Base-by-base conservation (phyloP, 2,888 invertebrate genomes). In the Parelbella ahira region DNA sequence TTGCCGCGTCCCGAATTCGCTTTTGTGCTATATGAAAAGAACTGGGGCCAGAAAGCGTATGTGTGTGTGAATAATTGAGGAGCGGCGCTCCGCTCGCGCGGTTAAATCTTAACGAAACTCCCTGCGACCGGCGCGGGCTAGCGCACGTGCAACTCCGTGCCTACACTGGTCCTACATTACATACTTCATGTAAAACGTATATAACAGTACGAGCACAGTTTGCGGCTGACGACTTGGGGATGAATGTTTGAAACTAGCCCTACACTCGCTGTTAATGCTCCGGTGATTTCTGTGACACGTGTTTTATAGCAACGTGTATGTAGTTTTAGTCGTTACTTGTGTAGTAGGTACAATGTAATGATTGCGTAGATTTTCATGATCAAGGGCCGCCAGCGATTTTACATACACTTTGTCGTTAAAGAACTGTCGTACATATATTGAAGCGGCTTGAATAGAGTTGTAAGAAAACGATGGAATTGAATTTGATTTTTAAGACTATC, bases 61-160 rank as follows among this genome's bases (percentile, higher is more conserved):
- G 74, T 76, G 69, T 74, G 66, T 59, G 75, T 83, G 75, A 86
- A 86, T 86, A 84, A 86, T 84, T 84, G 76, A 86, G 69, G 56
- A 72, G 66, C 61, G 63, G 60, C 61, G 63, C 66, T 66, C 61
- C 54, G 58, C 69, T 68, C 63, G 64, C 58, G 57, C 50, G 50
- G 68, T 66, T 67, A 72, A 73, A 68, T 72, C 69, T 73, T 71
- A 75, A 78, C 75, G 68, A 73, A 75, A 73, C 67, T 70, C 68
- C 71, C 70, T 68, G 37, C 33, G 24, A 41, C 34, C 38, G 19
- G 24, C 42, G 29, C 27, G 45, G 28, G 34, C 41, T 8, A 45
- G 49, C 49, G 57, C 63, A 65, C 63, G 67, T 66, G 60, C 50
- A 46, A 25, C 19, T 37, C 24, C 27, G 39, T 39, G 27, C 28